Base-by-base conservation (phyloP, 2,888 invertebrate genomes). In the Drosophila tanythrix region DNA sequence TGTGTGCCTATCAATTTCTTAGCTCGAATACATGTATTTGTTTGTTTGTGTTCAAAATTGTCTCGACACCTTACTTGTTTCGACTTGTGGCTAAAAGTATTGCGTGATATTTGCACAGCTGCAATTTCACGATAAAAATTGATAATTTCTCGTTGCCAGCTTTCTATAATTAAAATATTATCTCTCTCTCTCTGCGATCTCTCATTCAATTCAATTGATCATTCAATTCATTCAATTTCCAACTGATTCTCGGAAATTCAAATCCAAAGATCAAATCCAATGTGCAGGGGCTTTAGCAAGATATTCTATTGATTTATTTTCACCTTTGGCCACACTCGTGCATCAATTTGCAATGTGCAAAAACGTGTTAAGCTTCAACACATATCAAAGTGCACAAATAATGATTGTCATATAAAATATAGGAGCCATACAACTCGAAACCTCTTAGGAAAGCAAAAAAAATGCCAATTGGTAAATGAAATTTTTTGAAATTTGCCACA, bases 161-260 rank as follows among this genome's bases (percentile, higher is more conserved):
- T 31, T 64, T 62, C 48, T 52, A 65, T 78, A 81, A 73, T 81
- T 72, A 56, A 73, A 72, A 61, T 59, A 55, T 29, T 50, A 74
- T 82, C 74, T 56, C 61, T 1, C 21, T 21, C 21, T 60, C 43
- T 40, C 61, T 58, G 33, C 38, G 51, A 59, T 58, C 21, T 48
- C 31, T 15, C 55, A 70, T 67, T 67, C 64, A 61, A 79, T 81
- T 70, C 51, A 78, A 81, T 77, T 63, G 72, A 72, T 56, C 52
- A 55, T 46, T 53, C 52, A 40, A 27, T 36, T 35, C 48, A 43
- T 25, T 15, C 33, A 36, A 63, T 50, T 48, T 60, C 33, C 36
- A 64, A 64, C 8, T 21, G 35, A 13, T 11, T 18, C 29, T 51
- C 31, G 31, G 43, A 67, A 50, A 21, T 56, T 29, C n/a, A 60